Evolutionary conservation across 2,113 vertebrate species (phyloP).

Genomic region (Erinaceus europaeus): DNA sequence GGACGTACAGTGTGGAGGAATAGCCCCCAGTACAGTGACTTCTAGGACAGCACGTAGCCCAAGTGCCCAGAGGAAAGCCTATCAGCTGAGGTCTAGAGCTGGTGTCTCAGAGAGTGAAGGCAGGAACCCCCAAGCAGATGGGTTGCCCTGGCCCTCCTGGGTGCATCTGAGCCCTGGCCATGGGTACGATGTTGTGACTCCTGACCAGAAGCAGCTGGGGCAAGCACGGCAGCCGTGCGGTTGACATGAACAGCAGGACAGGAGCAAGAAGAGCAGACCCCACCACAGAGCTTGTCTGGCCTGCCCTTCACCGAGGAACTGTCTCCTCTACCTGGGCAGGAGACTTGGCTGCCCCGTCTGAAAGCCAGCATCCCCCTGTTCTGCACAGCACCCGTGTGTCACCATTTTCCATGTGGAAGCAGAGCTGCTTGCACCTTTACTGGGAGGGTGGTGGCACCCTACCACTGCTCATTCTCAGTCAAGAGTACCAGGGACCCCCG

Average conservation of each 20-base stretch:
- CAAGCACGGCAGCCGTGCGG: background rate
- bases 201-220: background rate
- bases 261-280: background rate
- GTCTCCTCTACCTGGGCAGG: background rate
- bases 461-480: background rate
- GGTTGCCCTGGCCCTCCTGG: background rate
- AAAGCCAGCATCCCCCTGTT: background rate
- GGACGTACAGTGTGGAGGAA: background rate
- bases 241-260: background rate
- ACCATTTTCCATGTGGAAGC: too few species aligned
- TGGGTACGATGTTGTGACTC: background rate
- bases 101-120: background rate
- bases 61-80: background rate
- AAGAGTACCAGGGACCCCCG: background rate
- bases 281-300: background rate
- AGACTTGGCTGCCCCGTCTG: background rate
- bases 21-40: background rate
- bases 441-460: too few species aligned
- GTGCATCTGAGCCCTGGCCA: background rate
- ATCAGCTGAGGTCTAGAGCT: background rate
- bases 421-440: too few species aligned
- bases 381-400: background rate
- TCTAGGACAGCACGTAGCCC: background rate
- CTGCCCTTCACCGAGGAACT: background rate
- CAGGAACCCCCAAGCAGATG: background rate